Base-by-base conservation (phyloP, 2,113 vertebrate species). In the Pollachius pollachius region DNA sequence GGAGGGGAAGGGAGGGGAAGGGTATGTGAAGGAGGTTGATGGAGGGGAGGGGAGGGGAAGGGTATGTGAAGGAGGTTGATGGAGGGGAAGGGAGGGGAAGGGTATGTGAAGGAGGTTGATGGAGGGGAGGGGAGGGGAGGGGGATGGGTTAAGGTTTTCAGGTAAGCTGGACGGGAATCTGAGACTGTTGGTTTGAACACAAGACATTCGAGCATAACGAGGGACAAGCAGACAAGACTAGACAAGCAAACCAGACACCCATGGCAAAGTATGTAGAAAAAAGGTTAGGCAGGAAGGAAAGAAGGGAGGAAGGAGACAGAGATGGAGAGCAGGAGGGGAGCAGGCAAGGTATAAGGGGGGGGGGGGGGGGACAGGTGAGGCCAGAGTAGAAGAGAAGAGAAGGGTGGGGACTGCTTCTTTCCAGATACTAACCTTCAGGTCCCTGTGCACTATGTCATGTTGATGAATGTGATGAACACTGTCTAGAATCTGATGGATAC, bases 401-500 rank as follows among this genome's bases (percentile, higher is more conserved):
- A 67, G 77, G 77, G 82, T 70, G 81, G 77, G 85, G 80, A 75
- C 72, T 78, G 80, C 83, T 85, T 69, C 84, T 87, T 77, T 75
- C 83, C 81, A 88, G 64, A 90, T 94, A 95, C 94, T 94, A 90
- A 95, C 93, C 94, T 95, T 94, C 85, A 94, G 88, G 91, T 94
- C 93, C 87, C 94, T 94, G 93, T 94, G 94, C 87, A 95, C 94
- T 93, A 94, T 94, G 90, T 94, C 93, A 94, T 94, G 94, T 92
- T 94, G 93, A 92, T 94, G 94, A 93, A 94, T 95, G 91, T 94
- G 93, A 94, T 92, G 91, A 87, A 95, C 94, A 91, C 91, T 94
- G 80, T 91, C 93, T 92, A 94, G 92, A 92, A 94, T 93, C 92
- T 94, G 93, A 94, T 93, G 93, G 86, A 94, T 92, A 93, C 92